Evolutionary conservation across 1,140 invertebrate genomes (phyloP).

Genomic region (Thrips palmi): DNA sequence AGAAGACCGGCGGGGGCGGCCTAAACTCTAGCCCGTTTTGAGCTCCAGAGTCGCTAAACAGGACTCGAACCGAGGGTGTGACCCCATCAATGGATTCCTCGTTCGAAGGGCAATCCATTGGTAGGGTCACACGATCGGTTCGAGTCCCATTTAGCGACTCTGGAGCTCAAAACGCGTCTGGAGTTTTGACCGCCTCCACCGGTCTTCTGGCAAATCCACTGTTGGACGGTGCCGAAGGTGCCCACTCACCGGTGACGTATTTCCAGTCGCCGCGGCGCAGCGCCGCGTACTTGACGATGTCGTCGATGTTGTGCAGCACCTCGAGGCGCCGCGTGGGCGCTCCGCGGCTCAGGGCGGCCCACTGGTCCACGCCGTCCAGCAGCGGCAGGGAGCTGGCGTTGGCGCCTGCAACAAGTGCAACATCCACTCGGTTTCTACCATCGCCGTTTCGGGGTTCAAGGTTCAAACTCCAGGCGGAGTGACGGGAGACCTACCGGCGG

Average conservation of each 20-base stretch:
- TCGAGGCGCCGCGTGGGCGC: conserved; percentile 33
- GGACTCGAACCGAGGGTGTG: too few species aligned
- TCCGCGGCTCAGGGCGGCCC: conserved; percentile 36
- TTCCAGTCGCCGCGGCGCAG: conserved; percentile 52
- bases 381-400: too few species aligned
- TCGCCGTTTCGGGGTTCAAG: background rate
- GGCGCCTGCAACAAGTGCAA: too few species aligned
- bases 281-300: conserved; percentile 34
- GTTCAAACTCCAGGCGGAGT: background rate
- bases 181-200: too few species aligned
- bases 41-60: too few species aligned
- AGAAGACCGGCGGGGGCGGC: too few species aligned
- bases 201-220: background rate
- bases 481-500: conserved; percentile 31
- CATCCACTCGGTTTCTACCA: background rate
- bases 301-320: conserved; percentile 58
- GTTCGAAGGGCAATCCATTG: too few species aligned
- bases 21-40: too few species aligned
- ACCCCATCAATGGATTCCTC: too few species aligned
- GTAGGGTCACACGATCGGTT: too few species aligned
- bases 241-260: conserved; percentile 38
- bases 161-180: too few species aligned
- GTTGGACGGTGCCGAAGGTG: background rate
- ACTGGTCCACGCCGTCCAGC: conserved; percentile 58
- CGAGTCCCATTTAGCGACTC: too few species aligned